A percentile compares a stretch with the other conserved stretches of the same genome.
Conservation (phyloP, 2,888 invertebrate species). For the Dasysyrphus albostriatus region DNA sequence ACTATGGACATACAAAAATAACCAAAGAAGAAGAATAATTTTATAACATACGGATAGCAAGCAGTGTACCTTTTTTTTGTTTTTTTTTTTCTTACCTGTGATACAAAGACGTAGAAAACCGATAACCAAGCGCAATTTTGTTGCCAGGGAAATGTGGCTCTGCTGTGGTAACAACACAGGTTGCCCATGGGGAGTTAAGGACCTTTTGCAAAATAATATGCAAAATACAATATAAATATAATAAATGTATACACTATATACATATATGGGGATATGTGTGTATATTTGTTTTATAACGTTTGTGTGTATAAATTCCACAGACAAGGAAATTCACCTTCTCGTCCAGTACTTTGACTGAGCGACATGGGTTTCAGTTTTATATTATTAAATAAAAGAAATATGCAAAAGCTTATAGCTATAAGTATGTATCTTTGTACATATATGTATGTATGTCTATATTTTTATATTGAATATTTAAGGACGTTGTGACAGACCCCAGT, state of each 20-base stretch:
- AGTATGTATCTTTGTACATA: not conserved
- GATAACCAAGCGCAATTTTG: constrained; percentile 72
- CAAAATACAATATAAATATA: constrained; percentile 49
- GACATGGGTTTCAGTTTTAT: constrained; percentile 56
- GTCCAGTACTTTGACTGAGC: constrained; percentile 56
- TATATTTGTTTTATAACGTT: constrained; percentile 1
- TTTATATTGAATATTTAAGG: constrained; percentile 12
- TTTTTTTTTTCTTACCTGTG: constrained; percentile 49
- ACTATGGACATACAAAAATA: constrained; percentile 55
- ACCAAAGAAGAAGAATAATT: constrained; percentile 59
- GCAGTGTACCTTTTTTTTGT: constrained; percentile 37
- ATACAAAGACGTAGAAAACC: constrained; percentile 47
- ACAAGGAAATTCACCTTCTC: constrained; percentile 58
- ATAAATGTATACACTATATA: not conserved
- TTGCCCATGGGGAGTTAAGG: constrained; percentile 74
- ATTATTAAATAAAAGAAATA: constrained; percentile 54
- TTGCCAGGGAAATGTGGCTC: constrained; percentile 71
- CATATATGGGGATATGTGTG: not conserved
- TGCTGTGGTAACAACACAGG: constrained; percentile 75
- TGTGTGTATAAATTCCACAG: constrained; percentile 41
- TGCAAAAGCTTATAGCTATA: too few relatives aligned
- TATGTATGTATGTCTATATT: too few relatives aligned
- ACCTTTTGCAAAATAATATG: constrained; percentile 63
- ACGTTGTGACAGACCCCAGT: constrained; percentile 4
- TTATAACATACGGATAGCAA: constrained; percentile 68